Evolutionary conservation across 2,113 vertebrate genomes (phyloP).

Genomic region (Pollachius pollachius): DNA sequence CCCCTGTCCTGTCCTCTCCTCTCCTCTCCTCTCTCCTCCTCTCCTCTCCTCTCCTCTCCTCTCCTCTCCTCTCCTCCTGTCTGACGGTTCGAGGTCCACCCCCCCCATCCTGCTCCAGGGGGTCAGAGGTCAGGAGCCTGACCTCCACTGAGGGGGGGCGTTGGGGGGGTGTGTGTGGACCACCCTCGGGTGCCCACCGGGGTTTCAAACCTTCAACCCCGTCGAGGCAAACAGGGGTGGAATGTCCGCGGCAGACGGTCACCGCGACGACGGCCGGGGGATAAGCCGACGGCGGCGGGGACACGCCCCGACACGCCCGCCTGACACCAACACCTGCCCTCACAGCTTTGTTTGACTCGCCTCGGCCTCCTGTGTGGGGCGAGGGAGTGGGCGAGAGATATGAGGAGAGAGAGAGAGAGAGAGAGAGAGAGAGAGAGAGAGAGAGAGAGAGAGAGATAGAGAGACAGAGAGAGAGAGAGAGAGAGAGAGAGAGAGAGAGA

Average conservation of each 20-base stretch:
- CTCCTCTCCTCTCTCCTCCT: no score
- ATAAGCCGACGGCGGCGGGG: neutral
- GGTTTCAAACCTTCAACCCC: no score
- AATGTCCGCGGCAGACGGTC: neutral
- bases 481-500: constrained; percentile 18
- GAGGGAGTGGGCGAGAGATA: constrained; percentile 30
- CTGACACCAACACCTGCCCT: constrained; percentile 75
- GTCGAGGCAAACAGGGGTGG: neutral
- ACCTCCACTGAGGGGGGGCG: no score
- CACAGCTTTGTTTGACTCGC: constrained; percentile 76
- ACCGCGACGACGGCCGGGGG: neutral
- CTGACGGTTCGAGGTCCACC: no score
- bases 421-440: constrained; percentile 33
- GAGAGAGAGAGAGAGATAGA: constrained; percentile 15
- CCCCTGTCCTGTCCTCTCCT: no score
- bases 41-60: no score
- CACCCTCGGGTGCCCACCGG: no score
- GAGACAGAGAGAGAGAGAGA: constrained; percentile 31
- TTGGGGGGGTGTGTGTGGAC: no score
- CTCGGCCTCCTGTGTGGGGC: constrained; percentile 46
- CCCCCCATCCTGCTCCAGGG: no score
- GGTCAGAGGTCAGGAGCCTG: no score
- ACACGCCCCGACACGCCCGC: constrained; percentile 44
- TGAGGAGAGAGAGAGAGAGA: neutral
- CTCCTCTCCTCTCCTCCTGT: no score